phyloP scores from a whole-genome alignment of 1,140 invertebrate genomes.

The Trichonephila clavata region DNA sequence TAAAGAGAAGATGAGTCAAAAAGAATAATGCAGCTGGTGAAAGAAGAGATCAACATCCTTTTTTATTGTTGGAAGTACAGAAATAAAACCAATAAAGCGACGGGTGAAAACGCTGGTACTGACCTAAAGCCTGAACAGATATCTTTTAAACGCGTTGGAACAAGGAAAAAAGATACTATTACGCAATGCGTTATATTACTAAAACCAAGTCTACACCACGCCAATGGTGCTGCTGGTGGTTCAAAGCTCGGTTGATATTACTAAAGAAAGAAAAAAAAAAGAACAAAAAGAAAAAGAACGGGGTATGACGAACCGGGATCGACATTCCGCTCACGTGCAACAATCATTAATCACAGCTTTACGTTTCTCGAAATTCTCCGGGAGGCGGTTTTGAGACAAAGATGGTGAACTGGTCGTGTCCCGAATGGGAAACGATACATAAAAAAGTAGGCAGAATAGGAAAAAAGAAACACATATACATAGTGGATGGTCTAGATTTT shows the following conservation, averaged over 20 bases:
- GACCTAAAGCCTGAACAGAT: background rate
- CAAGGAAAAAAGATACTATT: background rate
- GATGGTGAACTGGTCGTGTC: background rate
- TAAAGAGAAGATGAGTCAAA: background rate
- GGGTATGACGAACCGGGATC: constrained; percentile 44
- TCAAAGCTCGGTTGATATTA: background rate
- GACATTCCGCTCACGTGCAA: background rate
- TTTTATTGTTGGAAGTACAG: background rate
- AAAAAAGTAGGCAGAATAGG: background rate
- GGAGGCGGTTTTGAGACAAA: background rate
- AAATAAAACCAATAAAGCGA: background rate
- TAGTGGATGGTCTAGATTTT: background rate
- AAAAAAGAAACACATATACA: background rate
- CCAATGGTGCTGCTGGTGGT: background rate
- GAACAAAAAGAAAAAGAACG: background rate
- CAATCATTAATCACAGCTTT: constrained; percentile 40
- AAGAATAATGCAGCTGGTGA: background rate
- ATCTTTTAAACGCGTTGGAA: background rate
- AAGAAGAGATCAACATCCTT: background rate
- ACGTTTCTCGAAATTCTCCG: constrained; percentile 31
- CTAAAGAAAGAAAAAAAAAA: background rate
- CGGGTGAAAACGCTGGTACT: background rate
- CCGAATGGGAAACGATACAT: background rate
- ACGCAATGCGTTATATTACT: background rate
- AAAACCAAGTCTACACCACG: background rate